Percentiles rank a stretch among this genome's conserved stretches.
These are phyloP conservation scores for Amphipoea lucens DNA, from an alignment of 2,888 invertebrate species.

Conservation along the genomic window DNA sequence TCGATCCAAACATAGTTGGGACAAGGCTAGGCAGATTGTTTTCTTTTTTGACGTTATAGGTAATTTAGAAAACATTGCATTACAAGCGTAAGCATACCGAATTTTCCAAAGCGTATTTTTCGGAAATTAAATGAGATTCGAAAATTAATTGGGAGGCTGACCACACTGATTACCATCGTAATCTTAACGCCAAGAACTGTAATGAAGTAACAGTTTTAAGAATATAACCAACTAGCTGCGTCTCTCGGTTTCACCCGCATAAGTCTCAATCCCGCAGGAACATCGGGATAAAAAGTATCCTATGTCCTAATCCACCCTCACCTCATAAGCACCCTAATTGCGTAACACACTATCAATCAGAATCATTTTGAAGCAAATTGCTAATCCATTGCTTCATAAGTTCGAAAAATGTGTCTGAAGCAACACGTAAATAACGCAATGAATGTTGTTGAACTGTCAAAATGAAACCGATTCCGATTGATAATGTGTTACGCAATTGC, in stretches of 20 bases:
- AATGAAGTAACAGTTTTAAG: constrained; percentile 39
- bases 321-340: too few species aligned
- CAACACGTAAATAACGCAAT: too few species aligned
- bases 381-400: too few species aligned
- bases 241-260: background rate
- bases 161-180: background rate
- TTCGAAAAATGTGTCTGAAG: too few species aligned
- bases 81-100: background rate
- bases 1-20: background rate
- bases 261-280: too few species aligned
- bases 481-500: too few species aligned
- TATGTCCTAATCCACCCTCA: too few species aligned
- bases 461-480: too few species aligned
- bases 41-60: background rate
- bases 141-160: background rate
- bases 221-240: constrained; percentile 33
- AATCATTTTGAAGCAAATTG: too few species aligned
- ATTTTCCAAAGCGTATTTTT: background rate
- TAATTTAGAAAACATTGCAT: background rate
- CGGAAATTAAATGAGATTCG: background rate
- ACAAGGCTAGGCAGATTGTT: background rate
- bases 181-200: constrained; percentile 16
- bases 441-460: too few species aligned
- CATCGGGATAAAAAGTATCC: too few species aligned
- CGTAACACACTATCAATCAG: too few species aligned